phyloP scores from a whole-genome alignment of 2,888 invertebrate genomes.

The Diplolepis rosae region DNA sequence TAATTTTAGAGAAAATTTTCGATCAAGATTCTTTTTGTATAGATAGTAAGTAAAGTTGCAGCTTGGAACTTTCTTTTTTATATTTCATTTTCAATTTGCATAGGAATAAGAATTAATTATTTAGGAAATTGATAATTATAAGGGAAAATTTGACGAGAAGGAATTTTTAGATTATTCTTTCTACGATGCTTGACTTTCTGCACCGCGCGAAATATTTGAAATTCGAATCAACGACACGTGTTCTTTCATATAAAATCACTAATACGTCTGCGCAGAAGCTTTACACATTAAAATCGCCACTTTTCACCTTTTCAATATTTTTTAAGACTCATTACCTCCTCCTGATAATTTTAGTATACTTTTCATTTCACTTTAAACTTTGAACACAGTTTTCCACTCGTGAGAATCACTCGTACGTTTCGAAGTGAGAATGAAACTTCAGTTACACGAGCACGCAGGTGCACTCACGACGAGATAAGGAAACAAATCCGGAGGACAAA shows the following conservation, averaged over 20 bases:
- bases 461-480: slow-evolving; percentile 11
- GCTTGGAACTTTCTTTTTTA: too few relatives aligned
- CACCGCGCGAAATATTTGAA: background rate
- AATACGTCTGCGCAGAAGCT: background rate
- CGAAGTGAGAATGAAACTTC: slow-evolving; percentile 5
- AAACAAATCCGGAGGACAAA: slow-evolving; percentile 24
- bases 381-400: background rate
- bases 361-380: background rate
- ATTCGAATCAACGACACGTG: background rate
- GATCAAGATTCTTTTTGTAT: too few relatives aligned
- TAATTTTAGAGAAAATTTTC: too few relatives aligned
- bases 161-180: background rate
- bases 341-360: background rate
- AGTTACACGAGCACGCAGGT: slow-evolving; percentile 15
- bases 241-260: background rate
- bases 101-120: too few relatives aligned
- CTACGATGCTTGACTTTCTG: background rate
- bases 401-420: slow-evolving; percentile 8
- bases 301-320: background rate
- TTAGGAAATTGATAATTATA: too few relatives aligned
- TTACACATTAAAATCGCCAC: background rate
- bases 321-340: slow-evolving; percentile 16
- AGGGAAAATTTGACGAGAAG: too few relatives aligned
- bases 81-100: too few relatives aligned
- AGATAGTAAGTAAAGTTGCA: too few relatives aligned